Conservation (phyloP, 2,113 vertebrate genomes). For the Mastomys natalensis region DNA sequence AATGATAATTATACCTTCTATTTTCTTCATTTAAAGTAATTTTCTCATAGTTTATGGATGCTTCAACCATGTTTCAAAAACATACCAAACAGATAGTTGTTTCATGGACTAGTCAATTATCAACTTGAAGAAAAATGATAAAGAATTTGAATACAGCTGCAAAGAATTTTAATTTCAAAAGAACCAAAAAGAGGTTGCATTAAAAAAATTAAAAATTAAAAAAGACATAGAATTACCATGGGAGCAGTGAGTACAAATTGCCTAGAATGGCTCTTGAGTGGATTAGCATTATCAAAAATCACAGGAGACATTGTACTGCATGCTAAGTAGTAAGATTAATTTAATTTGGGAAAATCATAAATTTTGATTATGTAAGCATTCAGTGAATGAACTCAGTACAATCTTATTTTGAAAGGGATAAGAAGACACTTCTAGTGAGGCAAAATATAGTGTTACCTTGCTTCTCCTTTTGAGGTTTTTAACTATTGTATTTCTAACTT, state of each 20-base stretch:
- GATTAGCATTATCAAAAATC: not conserved
- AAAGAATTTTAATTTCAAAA: not conserved
- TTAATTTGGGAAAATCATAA: not conserved
- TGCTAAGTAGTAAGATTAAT: not conserved
- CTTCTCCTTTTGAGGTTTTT: not conserved
- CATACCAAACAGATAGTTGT: not conserved
- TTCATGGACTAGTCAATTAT: not conserved
- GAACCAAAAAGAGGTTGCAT: not conserved
- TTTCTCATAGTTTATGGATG: not conserved
- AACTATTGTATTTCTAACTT: not conserved
- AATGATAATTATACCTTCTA: not conserved
- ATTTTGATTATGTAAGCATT: not conserved
- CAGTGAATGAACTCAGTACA: not conserved
- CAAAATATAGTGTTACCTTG: not conserved
- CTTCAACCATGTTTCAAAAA: not conserved
- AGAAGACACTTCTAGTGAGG: not conserved
- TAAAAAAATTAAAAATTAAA: not conserved
- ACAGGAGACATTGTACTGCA: not conserved
- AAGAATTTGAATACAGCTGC: not conserved
- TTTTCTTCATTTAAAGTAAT: not conserved
- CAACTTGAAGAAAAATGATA: not conserved
- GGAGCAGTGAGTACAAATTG: not conserved
- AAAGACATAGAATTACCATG: not conserved
- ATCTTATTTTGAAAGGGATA: not conserved
- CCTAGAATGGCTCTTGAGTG: not conserved